Evolutionary conservation across 2,888 invertebrate genomes (phyloP), one percentile per base, ranked within the genome.

Genomic region (Drosophila flavopinicola): DNA sequence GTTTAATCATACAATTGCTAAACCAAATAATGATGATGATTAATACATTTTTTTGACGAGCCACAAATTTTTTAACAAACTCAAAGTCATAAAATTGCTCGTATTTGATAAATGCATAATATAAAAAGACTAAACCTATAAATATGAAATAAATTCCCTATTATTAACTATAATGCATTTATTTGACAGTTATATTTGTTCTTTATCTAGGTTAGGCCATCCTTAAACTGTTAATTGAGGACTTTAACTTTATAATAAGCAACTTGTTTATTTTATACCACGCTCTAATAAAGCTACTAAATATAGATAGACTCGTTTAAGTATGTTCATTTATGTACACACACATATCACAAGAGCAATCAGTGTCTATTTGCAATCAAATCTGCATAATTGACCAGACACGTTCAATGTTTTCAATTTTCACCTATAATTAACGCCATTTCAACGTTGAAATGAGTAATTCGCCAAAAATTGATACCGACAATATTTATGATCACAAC

Each of bases 381-480:
- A 76, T 75, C 61, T 78, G 61, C 78, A 85, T 82, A 82, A 82
- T 87, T 82, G 85, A 48, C 48, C 68, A 56, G 60, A 33, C 80
- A 87, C 80, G 80, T 64, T 78, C 66, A 69, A 72, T 82, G 68
- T 71, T 82, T 78, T 73, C 75, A 86, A 84, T 87, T 84, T 73
- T 84, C 83, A 75, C 86, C 84, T 83, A 37, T 69, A 87, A 84
- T 87, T 88, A 84, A 69, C 84, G 75, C 66, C 66, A 64, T 44
- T 37, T 61, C 66, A 56, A 41, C 44, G 30, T 66, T 53, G 78
- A 69, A 78, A 78, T 71, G 71, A 49, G 52, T 54, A 64, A 86
- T 80, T 69, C 66, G 42, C 66, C 13, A 60, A 61, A 61, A 80
- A 78, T 85, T 74, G 57, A 59, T 74, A 53, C 30, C 25, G 57